These are phyloP conservation scores for Crossoptilon crossoptilon DNA, from an alignment of 2,797 vertebrate species.

Conservation along the genomic window DNA sequence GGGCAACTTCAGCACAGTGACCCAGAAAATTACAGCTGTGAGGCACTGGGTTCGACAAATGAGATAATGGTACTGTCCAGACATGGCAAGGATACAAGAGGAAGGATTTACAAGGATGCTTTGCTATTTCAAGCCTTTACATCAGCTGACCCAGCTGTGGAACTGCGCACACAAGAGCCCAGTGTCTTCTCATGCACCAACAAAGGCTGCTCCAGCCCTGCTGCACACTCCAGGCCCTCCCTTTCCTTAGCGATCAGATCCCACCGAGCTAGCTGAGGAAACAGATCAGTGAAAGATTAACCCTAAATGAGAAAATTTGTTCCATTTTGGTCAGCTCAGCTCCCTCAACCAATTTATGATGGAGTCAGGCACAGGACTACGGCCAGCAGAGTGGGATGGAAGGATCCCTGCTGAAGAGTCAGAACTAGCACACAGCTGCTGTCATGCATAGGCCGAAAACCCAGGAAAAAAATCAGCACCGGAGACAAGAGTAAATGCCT, in stretches of 20 bases:
- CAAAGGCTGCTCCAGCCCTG: background rate
- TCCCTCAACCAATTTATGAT: background rate
- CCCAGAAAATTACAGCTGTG: background rate
- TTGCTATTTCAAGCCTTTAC: background rate
- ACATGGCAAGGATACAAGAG: background rate
- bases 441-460: fast-evolving
- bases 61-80: background rate
- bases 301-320: background rate
- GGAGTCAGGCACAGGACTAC: background rate
- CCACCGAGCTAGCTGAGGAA: background rate
- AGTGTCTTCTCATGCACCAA: background rate
- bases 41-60: background rate
- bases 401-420: background rate
- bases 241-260: background rate
- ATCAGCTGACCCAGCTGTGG: background rate
- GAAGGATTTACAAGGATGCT: background rate
- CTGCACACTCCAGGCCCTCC: background rate
- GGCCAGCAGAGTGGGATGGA: background rate
- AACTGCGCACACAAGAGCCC: background rate
- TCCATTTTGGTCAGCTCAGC: background rate
- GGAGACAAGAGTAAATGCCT: background rate
- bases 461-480: background rate
- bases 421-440: background rate
- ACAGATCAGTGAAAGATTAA: background rate
- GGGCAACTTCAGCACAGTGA: background rate